Base-by-base conservation (phyloP, 2,888 invertebrate genomes). In the Stenodera caucasica region DNA sequence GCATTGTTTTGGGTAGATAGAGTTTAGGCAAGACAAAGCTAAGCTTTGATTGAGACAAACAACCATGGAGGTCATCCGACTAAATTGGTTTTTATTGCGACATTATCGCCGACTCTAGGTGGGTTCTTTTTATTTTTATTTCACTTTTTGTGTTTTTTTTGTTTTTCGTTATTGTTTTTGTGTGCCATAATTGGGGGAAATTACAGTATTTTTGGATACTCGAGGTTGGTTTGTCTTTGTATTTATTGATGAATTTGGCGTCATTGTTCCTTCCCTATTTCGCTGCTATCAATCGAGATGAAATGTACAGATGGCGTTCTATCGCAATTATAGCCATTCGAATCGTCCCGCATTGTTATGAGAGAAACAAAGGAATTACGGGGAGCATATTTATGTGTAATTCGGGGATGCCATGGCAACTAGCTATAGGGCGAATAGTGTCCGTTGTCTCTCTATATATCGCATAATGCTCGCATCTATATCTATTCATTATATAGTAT, bases 31-130 rank as follows among this genome's bases (percentile, higher is more conserved):
- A 77, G 78, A 78, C 77, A 74, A 72, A 70, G 74, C 77, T 78
- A 78, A 79, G 77, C 79, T 75, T 72, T 79, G 80, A 79, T 80
- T 80, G 81, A 80, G 79, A 80, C 80, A 80, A 80, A 81, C 80
- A 79, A 77, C 73, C 75, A 71, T 69, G 71, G 75, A 74, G 77
- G 78, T 75, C 78, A 75, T 77, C 75, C 77, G 77, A 75, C 77
- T 76, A 79, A 79, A 80, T 80, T 80, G 79, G 75, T 80, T 80
- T 80, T 80, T 80, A 78, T 80, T 75, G 70, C 73, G 73, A 73
- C 71, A 71, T 58, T 58, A 62, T 62, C 58, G 8, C 50, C 3
- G 23, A 8, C 18, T 1, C 50, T 7, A 50, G 50, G 50, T 50
- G 50, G 50, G 5, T 26, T 26, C 26, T 26, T 53, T 23, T 15